These are phyloP conservation scores for Bradypodion ventrale DNA, from an alignment of 2,797 vertebrate genomes.

Conservation along the genomic window DNA sequence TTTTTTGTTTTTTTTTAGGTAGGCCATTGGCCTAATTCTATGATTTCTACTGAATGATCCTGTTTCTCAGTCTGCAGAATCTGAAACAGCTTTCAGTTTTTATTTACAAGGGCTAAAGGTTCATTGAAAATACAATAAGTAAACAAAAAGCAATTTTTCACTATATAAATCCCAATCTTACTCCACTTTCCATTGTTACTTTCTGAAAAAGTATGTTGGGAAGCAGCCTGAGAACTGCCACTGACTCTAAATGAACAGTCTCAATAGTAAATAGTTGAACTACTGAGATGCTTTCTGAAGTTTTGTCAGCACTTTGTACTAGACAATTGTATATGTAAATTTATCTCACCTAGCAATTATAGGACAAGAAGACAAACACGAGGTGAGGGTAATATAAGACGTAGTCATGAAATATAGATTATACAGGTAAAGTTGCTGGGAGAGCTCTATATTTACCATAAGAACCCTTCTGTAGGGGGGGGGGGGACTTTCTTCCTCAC, in stretches of 20 bases:
- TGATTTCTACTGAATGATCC: not conserved
- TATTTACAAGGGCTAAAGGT: not conserved
- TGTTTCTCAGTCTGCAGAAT: not conserved
- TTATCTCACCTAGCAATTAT: not conserved
- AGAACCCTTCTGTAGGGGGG: not conserved
- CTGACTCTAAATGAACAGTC: not conserved
- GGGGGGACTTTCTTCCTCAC: not conserved
- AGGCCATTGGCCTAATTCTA: not conserved
- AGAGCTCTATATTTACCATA: not conserved
- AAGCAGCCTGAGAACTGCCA: not conserved
- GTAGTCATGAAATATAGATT: not conserved
- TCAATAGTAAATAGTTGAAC: not conserved
- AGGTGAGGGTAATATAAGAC: not conserved
- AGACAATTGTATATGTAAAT: too few species aligned
- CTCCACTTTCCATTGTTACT: not conserved
- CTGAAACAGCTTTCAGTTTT: not conserved
- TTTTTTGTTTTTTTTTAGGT: not conserved
- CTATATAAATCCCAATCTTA: not conserved
- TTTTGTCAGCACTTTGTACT: not conserved
- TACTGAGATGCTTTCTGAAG: not conserved
- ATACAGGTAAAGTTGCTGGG: not conserved
- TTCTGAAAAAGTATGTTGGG: not conserved
- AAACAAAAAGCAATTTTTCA: not conserved
- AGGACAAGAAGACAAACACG: not conserved
- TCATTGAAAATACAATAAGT: not conserved